Evolutionary conservation across 1,140 invertebrate genomes (phyloP).

Genomic region (Lanistes nyassanus): DNA sequence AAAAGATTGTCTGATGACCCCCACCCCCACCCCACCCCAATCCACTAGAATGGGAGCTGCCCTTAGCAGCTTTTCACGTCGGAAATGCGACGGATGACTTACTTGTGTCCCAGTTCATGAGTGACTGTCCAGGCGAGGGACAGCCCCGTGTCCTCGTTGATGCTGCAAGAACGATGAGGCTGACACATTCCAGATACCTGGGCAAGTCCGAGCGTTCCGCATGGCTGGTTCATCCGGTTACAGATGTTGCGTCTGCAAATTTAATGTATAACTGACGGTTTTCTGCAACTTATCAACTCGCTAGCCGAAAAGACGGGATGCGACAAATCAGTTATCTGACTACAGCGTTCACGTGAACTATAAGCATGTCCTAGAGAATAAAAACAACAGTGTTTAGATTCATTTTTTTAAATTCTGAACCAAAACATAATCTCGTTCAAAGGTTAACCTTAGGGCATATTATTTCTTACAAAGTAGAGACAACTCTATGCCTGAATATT

Average conservation of each 20-base stretch:
- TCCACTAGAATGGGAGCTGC: too few relatives aligned
- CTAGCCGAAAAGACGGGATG: neutral
- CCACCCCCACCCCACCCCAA: too few relatives aligned
- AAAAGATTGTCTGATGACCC: too few relatives aligned
- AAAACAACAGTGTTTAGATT: neutral
- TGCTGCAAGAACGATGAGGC: conserved; percentile 85
- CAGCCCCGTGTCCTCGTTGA: conserved; percentile 92
- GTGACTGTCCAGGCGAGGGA: conserved; percentile 91
- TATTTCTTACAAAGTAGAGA: too few relatives aligned
- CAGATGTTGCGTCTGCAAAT: conserved; percentile 82
- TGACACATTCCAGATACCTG: conserved; percentile 93
- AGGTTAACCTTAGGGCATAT: too few relatives aligned
- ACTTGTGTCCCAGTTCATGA: conserved; percentile 94
- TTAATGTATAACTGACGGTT: neutral
- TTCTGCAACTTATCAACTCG: neutral
- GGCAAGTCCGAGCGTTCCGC: conserved; percentile 86
- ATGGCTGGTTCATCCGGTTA: conserved; percentile 78
- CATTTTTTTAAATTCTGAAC: too few relatives aligned
- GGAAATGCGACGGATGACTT: conserved; percentile 70
- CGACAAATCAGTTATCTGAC: too few relatives aligned
- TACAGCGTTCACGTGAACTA: neutral
- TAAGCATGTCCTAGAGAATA: neutral
- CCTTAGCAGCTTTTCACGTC: too few relatives aligned
- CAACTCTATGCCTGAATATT: too few relatives aligned
- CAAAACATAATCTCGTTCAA: too few relatives aligned